Percentiles rank a stretch among this genome's conserved stretches.
These are phyloP conservation scores for Osmerus eperlanus DNA, from an alignment of 2,113 vertebrate species.

Conservation along the genomic window DNA sequence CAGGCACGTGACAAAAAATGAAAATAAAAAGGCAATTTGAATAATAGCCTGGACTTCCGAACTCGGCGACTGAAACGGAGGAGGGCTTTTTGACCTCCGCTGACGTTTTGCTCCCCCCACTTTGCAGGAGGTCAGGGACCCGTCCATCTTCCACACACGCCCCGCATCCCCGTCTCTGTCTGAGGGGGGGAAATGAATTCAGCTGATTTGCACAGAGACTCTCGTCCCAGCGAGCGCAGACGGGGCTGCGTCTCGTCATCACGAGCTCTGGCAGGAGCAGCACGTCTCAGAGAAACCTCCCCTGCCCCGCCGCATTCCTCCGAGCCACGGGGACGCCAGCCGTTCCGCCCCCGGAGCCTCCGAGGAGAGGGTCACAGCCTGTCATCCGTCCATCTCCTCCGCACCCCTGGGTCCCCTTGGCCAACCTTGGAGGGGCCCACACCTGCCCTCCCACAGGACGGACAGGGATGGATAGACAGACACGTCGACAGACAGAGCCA, in stretches of 20 bases:
- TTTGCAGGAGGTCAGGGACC: slow-evolving; percentile 35
- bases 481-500: background rate
- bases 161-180: slow-evolving; percentile 16
- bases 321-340: background rate
- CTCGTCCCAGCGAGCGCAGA: background rate
- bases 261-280: slow-evolving; percentile 28
- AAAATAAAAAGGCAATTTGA: slow-evolving; percentile 7
- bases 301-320: slow-evolving; percentile 9
- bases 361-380: slow-evolving; percentile 27
- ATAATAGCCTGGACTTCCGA: slow-evolving; percentile 14
- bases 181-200: slow-evolving; percentile 38
- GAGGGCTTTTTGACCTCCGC: slow-evolving; percentile 37
- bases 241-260: slow-evolving; percentile 28
- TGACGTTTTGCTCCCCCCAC: slow-evolving; percentile 31
- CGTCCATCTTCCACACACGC: slow-evolving; percentile 42
- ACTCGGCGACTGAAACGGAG: slow-evolving; percentile 31
- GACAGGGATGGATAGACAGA: slow-evolving; percentile 15
- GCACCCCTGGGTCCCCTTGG: slow-evolving; percentile 10
- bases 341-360: background rate
- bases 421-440: slow-evolving; percentile 33
- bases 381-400: slow-evolving; percentile 27
- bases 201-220: slow-evolving; percentile 38
- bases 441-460: slow-evolving; percentile 33
- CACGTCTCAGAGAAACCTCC: slow-evolving; percentile 27
- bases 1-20: slow-evolving; percentile 8